Evolutionary conservation across 2,888 invertebrate species (phyloP).

Genomic region (Brenthis daphne): DNA sequence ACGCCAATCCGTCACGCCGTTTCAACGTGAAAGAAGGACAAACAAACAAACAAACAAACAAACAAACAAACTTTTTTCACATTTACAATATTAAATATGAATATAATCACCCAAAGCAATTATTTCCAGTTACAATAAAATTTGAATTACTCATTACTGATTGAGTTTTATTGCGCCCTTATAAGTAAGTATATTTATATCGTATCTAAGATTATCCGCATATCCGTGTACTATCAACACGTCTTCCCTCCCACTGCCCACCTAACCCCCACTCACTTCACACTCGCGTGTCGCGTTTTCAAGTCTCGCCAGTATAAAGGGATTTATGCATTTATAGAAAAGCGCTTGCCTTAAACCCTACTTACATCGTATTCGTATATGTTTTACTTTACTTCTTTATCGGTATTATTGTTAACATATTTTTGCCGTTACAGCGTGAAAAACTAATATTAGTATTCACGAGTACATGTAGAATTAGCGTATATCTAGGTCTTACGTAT

Average conservation of each 20-base stretch:
- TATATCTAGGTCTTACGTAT: too few relatives aligned
- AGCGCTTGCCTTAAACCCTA: constrained; percentile 4
- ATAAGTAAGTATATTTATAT: constrained; percentile 2
- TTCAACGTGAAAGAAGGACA: too few relatives aligned
- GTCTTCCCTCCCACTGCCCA: constrained; percentile 22
- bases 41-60: too few relatives aligned
- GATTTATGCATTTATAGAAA: constrained; percentile 40
- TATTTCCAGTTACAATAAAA: too few relatives aligned
- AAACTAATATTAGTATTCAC: too few relatives aligned
- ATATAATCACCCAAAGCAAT: too few relatives aligned
- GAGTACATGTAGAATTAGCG: too few relatives aligned
- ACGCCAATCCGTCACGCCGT: too few relatives aligned
- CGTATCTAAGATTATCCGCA: constrained; percentile 35
- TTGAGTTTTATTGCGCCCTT: too few relatives aligned
- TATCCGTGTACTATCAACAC: constrained; percentile 26
- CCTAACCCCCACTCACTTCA: constrained; percentile 13
- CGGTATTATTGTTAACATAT: background rate
- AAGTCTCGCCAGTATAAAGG: constrained; percentile 37
- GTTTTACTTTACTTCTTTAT: background rate
- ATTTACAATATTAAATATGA: too few relatives aligned
- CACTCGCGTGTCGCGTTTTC: constrained; percentile 32
- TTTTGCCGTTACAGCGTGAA: background rate
- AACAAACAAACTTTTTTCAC: too few relatives aligned
- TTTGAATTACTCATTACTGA: too few relatives aligned
- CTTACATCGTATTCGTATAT: background rate